Conservation (phyloP, 2,113 vertebrate species). For the Hemiprocne comata region DNA sequence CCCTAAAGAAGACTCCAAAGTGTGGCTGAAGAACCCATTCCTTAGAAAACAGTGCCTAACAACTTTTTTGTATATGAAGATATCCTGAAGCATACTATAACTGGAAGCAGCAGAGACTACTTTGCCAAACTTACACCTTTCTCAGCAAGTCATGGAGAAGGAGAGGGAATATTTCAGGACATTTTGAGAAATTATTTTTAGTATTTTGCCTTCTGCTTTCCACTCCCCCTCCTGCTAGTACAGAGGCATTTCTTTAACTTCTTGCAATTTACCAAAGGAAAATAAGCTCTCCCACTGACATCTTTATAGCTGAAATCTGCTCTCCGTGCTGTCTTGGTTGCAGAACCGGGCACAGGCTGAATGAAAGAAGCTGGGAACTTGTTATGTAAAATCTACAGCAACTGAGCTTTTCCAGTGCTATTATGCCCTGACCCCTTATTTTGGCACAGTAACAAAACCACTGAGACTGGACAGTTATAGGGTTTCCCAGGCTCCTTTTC, state of each 20-base stretch:
- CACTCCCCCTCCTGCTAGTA: background rate
- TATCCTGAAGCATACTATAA: background rate
- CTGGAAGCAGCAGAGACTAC: background rate
- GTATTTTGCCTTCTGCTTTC: background rate
- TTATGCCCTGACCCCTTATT: slow-evolving; percentile 43
- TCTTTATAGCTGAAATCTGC: slow-evolving; percentile 9
- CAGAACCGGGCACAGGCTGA: slow-evolving; percentile 21
- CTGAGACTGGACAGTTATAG: slow-evolving; percentile 39
- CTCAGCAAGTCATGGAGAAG: background rate
- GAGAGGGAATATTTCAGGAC: background rate
- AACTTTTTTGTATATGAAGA: background rate
- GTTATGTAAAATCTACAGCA: slow-evolving; percentile 61
- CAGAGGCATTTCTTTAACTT: background rate
- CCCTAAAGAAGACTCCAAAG: background rate
- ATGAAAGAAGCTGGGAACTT: slow-evolving; percentile 47
- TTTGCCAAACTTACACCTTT: background rate
- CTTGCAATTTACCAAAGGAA: background rate
- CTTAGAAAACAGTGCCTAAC: background rate
- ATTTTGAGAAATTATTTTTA: background rate
- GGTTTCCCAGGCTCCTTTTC: slow-evolving; percentile 57
- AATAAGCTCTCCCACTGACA: slow-evolving; percentile 14
- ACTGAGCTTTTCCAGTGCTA: slow-evolving; percentile 64
- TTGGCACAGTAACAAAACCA: slow-evolving; percentile 53
- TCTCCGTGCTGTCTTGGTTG: slow-evolving; percentile 28
- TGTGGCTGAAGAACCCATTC: background rate